phyloP scores from a whole-genome alignment of 2,888 invertebrate genomes.

The Thelaira solivaga region DNA sequence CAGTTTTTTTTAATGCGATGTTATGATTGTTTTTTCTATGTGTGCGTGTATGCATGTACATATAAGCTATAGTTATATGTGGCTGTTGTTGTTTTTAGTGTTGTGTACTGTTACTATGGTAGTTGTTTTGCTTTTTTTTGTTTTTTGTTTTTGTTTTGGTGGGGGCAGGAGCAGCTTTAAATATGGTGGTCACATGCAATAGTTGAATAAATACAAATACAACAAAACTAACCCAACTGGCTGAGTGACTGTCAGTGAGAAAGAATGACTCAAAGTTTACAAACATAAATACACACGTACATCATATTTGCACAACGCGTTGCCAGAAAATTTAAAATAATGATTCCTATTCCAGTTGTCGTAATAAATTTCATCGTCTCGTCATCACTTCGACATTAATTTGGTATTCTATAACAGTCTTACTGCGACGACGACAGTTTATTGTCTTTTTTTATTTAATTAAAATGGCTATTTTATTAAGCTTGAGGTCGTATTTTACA shows the following conservation, averaged over 20 bases:
- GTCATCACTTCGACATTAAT: too few relatives aligned
- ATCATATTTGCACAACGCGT: background rate
- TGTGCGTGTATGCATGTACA: background rate
- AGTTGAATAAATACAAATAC: conserved; percentile 32
- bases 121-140: background rate
- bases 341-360: too few relatives aligned
- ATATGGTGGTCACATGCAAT: conserved; percentile 46
- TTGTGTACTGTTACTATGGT: conserved; percentile 26
- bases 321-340: too few relatives aligned
- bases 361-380: too few relatives aligned
- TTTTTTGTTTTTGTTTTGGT: background rate
- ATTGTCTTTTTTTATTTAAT: too few relatives aligned
- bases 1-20: conserved; percentile 35
- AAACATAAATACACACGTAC: background rate
- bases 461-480: too few relatives aligned
- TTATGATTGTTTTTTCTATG: conserved; percentile 26
- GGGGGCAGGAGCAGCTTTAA: conserved; percentile 23
- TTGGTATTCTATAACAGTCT: too few relatives aligned
- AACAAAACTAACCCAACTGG: conserved; percentile 7
- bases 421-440: too few relatives aligned
- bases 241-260: conserved; percentile 10
- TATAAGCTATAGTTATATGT: too few relatives aligned
- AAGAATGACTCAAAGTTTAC: background rate
- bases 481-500: too few relatives aligned
- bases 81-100: background rate